Evolutionary conservation across 2,888 invertebrate genomes (phyloP), one percentile per base, ranked within the genome.

Genomic region (Cerastis leucographa): DNA sequence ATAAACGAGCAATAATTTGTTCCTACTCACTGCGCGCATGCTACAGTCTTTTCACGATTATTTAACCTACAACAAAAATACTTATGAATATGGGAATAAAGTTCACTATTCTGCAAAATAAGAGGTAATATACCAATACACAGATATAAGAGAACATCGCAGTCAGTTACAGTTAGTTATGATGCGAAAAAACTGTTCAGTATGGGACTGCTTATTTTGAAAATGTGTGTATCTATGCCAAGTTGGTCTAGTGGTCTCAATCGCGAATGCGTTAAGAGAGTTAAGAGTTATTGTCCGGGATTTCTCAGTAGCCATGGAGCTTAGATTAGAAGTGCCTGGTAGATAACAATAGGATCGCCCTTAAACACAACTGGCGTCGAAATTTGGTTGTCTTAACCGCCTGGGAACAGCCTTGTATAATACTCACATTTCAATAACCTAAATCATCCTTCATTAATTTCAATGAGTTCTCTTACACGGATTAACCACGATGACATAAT

Each of bases 401-500:
- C 35, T 1, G 9, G 11, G 44, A 25, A 44, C 6, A 19, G 3
- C n/a, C n/a, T n/a, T n/a, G n/a, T n/a, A n/a, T n/a, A n/a, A 25
- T 12, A 40, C n/a, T 54, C 81, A 40, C 0, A 54, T 81, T 74
- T 74, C 62, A 74, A 64, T 54, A 14, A n/a, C 4, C 9, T 19
- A n/a, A 64, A 76, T 44, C n/a, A 14, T 49, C n/a, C 29, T 54
- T 78, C 29, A 81, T 77, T n/a, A 81, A 64, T 64, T 46, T 56
- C 61, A 61, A 72, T 76, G 35, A 77, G 35, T 46, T 25, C 25
- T 14, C 17, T 40, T 29, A 54, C 62, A 35, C 22, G 51, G 75
- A 81, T 49, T 74, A 42, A 81, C 49, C n/a, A 1, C 22, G 54
- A 64, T 42, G 62, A 49, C 40, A 40, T 83, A 44, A 65, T 68